Evolutionary conservation across 2,888 invertebrate genomes (phyloP).

Genomic region (Ceraclea dissimilis): DNA sequence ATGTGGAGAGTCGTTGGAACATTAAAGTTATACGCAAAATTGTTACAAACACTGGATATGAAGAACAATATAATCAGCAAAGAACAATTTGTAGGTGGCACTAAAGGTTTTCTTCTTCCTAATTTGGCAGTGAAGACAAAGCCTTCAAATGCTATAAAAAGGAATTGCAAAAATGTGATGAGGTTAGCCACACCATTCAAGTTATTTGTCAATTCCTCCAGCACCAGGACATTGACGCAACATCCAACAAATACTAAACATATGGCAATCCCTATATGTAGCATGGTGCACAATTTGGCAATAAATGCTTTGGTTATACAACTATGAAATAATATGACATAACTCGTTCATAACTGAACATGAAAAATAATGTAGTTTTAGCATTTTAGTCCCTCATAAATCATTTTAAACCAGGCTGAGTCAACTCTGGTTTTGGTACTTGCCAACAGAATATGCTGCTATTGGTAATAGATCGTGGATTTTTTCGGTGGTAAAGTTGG

Average conservation of each 20-base stretch:
- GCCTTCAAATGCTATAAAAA: constrained; percentile 68
- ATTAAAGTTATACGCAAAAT: constrained; percentile 71
- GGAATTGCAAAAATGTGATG: constrained; percentile 68
- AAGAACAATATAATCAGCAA: constrained; percentile 65
- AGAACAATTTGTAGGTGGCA: constrained; percentile 54
- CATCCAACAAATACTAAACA: constrained; percentile 47
- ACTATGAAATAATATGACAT: too few species aligned
- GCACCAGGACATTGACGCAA: constrained; percentile 54
- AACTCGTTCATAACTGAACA: too few species aligned
- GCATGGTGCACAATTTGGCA: too few species aligned
- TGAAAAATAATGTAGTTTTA: too few species aligned
- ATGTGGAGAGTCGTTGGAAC: constrained; percentile 79
- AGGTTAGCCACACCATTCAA: constrained; percentile 70
- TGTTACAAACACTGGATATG: constrained; percentile 62
- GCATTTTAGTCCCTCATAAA: too few species aligned
- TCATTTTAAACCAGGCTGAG: too few species aligned
- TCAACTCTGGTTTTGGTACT: too few species aligned
- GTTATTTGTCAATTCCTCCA: constrained; percentile 48
- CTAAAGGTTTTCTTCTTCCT: constrained; percentile 52
- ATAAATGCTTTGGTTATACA: too few species aligned
- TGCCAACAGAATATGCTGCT: too few species aligned
- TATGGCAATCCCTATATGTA: constrained; percentile 5
- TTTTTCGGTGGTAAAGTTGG: too few species aligned
- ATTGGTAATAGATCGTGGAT: too few species aligned
- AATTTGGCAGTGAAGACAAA: constrained; percentile 59